Base-by-base conservation (phyloP, 2,888 invertebrate genomes). In the Eupithecia pulchellata region DNA sequence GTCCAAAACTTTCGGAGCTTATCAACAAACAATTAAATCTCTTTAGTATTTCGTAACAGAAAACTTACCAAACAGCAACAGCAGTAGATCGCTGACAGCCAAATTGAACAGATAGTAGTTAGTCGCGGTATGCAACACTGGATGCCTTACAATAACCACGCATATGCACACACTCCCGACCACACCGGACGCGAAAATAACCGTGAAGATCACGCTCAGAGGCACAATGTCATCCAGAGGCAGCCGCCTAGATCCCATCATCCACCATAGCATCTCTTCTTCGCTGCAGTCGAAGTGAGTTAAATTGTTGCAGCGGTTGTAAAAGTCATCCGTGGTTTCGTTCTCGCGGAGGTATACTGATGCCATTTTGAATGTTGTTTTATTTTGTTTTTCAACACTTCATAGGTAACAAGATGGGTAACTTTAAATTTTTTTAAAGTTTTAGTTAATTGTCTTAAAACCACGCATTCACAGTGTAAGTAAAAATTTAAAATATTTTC, bases 101-200 rank as follows among this genome's bases (percentile, higher is more conserved):
- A 98, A 93, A 89, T 97, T 98, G 91, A 98, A 97, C 66, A 98
- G 95, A 86, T 98, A 98, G 88, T 97, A 98, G 88, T 99, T 98
- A 0, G 98, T 99, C 0, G 98, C 97, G 0, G 98, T 98, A 83
- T 98, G 98, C 95, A 98, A 95, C 20, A 96, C 95, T 0, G 96
- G 95, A 82, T 98, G 97, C 72, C 95, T 95, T 14, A 97, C 95
- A 74, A 98, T 98, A 27, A 98, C 98, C 30, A 97, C 95, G 87
- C 98, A 98, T 8, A 98, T 98, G 76, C 96, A 95, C 11, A 97
- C 91, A 86, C 98, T 98, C 1, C 98, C 98, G 29, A 98, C 88
- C 9, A 98, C 95, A 9, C 98, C 98, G 2, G 97, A 97, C 55
- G 98, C 90, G 83, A 98, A 98, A 77, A 98, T 97, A 66, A 96